A percentile compares a stretch with the other conserved stretches of the same genome.
Conservation (phyloP, 2,888 invertebrate species). For the Limnephilus rhombicus region DNA sequence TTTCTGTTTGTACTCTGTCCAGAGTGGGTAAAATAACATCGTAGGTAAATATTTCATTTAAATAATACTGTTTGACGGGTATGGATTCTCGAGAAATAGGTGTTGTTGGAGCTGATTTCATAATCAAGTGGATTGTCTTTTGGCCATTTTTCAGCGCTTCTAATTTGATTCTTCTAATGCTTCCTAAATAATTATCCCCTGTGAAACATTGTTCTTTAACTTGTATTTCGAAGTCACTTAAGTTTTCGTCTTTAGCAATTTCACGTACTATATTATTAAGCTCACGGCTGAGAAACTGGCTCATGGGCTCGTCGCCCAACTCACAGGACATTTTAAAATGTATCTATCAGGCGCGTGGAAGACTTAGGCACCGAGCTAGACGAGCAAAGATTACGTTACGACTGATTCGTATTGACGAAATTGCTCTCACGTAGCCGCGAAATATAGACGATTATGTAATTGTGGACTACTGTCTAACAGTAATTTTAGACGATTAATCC, state of each 20-base stretch:
- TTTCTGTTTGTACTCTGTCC: slow-evolving; percentile 40
- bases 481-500: neutral
- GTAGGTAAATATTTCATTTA: slow-evolving; percentile 57
- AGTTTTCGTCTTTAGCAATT: neutral
- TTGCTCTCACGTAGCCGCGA: neutral
- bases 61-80: slow-evolving; percentile 45
- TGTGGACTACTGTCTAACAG: neutral
- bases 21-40: slow-evolving; percentile 50
- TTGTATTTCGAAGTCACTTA: slow-evolving; percentile 23
- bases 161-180: slow-evolving; percentile 18
- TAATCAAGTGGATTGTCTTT: slow-evolving; percentile 38
- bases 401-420: neutral
- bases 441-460: neutral
- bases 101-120: slow-evolving; percentile 48
- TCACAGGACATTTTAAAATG: neutral
- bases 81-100: slow-evolving; percentile 43
- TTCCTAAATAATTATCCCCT: slow-evolving; percentile 38
- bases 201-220: slow-evolving; percentile 9
- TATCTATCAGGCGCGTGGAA: neutral
- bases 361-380: neutral
- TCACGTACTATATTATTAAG: neutral
- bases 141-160: neutral
- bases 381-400: neutral
- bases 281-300: neutral
- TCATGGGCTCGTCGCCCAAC: neutral